Percentiles rank a stretch among this genome's conserved stretches.
Evolutionary conservation across 2,113 vertebrate genomes (phyloP).

Genomic region (Phasianus colchicus): DNA sequence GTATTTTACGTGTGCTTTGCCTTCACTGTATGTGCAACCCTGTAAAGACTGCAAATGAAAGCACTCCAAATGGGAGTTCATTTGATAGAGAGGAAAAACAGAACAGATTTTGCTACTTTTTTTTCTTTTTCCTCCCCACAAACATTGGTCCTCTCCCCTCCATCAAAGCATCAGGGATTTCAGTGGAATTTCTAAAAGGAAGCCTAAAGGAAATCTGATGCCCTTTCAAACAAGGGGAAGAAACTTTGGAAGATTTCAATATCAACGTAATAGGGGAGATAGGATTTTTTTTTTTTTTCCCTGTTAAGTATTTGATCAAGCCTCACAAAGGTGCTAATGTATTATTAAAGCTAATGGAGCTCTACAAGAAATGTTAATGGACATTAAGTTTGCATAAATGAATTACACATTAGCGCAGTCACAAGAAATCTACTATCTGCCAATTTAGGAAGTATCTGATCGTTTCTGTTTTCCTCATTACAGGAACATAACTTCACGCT

Average conservation of each 20-base stretch:
- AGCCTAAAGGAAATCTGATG: background rate
- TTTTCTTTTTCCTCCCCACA: rapidly evolving
- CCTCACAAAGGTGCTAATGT: slow-evolving; percentile 81
- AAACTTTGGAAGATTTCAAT: background rate
- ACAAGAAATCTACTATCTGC: slow-evolving; percentile 79
- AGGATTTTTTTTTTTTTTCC: background rate
- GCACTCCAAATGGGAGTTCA: background rate
- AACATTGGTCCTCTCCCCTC: rapidly evolving
- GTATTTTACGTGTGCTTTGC: background rate
- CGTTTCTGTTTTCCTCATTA: slow-evolving; percentile 83
- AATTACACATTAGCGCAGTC: slow-evolving; percentile 84
- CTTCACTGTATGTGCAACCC: rapidly evolving
- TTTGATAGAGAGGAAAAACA: background rate
- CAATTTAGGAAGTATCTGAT: slow-evolving; percentile 82
- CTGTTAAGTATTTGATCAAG: slow-evolving; percentile 73
- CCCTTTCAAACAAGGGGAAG: background rate
- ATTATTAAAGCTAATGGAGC: slow-evolving; percentile 88
- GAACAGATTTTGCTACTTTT: rapidly evolving
- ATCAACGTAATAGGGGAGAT: background rate
- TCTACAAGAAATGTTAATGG: slow-evolving; percentile 85
- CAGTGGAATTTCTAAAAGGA: background rate
- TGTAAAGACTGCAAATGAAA: background rate
- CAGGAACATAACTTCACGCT: slow-evolving; percentile 77
- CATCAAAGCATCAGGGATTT: background rate
- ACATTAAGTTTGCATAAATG: slow-evolving; percentile 87